phyloP scores from a whole-genome alignment of 2,888 invertebrate genomes.

The Apamea epomidion region DNA sequence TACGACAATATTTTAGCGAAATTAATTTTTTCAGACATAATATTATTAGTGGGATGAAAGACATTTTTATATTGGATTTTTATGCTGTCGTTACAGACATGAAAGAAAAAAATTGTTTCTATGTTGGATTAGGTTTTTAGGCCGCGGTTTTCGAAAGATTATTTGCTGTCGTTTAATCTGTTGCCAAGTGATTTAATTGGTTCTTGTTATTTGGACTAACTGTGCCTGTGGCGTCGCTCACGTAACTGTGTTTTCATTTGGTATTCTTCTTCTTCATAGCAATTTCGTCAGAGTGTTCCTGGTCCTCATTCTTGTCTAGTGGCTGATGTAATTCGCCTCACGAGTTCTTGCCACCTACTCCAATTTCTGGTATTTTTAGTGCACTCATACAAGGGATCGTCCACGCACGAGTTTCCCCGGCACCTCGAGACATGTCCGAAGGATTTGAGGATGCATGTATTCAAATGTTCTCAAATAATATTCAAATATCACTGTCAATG shows the following conservation, averaged over 20 bases:
- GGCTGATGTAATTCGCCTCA: too few relatives aligned
- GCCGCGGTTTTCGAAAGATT: neutral
- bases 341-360: too few relatives aligned
- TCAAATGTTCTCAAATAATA: too few relatives aligned
- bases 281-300: too few relatives aligned
- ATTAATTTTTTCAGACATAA: slow-evolving; percentile 50
- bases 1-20: slow-evolving; percentile 54
- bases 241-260: neutral
- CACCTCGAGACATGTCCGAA: too few relatives aligned
- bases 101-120: neutral
- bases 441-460: too few relatives aligned
- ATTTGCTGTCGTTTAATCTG: neutral
- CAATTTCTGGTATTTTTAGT: too few relatives aligned
- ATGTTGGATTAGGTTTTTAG: neutral
- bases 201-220: neutral
- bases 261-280: too few relatives aligned
- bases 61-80: slow-evolving; percentile 37
- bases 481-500: neutral
- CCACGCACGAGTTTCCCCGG: too few relatives aligned
- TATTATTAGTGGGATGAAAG: slow-evolving; percentile 27
- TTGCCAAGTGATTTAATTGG: neutral
- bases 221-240: neutral
- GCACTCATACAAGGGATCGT: too few relatives aligned
- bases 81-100: neutral
- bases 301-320: too few relatives aligned